Percentiles rank a stretch among this genome's conserved stretches.
Evolutionary conservation across 2,113 vertebrate species (phyloP).

Genomic region (Acrocephalus arundinaceus): DNA sequence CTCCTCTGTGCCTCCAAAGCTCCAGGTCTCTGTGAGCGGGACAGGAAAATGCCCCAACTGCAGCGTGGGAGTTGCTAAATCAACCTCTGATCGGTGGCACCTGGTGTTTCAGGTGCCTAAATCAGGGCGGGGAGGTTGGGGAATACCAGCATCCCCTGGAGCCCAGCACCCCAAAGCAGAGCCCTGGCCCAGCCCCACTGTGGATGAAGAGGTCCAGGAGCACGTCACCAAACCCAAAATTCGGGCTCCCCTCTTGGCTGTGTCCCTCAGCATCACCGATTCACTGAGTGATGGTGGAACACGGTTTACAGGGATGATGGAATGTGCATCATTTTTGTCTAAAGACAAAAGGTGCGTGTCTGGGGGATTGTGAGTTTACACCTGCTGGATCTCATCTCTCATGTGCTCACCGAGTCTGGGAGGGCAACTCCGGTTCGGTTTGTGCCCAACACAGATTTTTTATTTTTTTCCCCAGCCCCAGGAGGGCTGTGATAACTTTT

Average conservation of each 20-base stretch:
- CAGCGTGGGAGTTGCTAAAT: background rate
- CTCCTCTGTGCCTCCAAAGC: background rate
- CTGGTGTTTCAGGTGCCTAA: background rate
- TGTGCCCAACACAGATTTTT: background rate
- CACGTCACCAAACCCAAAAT: accelerated
- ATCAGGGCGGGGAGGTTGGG: accelerated
- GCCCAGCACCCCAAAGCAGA: background rate
- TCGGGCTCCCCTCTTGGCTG: background rate
- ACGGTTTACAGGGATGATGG: background rate
- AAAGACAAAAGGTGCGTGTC: background rate
- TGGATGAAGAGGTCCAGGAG: background rate
- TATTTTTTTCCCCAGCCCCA: background rate
- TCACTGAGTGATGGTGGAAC: background rate
- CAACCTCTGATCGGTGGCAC: background rate
- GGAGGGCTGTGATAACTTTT: background rate
- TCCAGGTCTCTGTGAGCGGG: accelerated
- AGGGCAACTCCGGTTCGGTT: background rate
- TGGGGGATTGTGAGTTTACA: background rate
- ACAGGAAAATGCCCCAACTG: background rate
- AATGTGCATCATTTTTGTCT: background rate
- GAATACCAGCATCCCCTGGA: accelerated
- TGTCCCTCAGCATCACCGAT: background rate
- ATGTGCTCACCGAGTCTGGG: background rate
- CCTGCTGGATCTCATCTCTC: background rate
- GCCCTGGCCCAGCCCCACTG: background rate